Base-by-base conservation (phyloP, 2,797 vertebrate genomes). In the Trichosurus vulpecula region DNA sequence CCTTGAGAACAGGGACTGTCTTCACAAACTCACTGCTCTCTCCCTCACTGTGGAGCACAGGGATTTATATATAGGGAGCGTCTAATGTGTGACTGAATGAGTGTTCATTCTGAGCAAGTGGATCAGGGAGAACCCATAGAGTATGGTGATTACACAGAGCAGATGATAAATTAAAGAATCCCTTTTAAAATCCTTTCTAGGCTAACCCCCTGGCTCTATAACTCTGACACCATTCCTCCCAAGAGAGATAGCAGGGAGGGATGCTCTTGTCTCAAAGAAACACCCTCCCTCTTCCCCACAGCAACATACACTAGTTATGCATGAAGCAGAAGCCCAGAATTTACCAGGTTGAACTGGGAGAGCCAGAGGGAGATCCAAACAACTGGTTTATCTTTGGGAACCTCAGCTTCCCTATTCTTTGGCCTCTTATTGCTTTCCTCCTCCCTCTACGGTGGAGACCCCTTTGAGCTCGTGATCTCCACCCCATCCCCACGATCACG, bases 121-220 rank as follows among this genome's bases (percentile, higher is more conserved):
- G n/a, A 47, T 11, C 41, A 27, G 22, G 22, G 74, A 74, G 41
- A 47, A 25, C 8, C 74, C 74, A 41, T 81, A 47, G 2, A 47
- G 41, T 25, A 25, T 1, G 25, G 3, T 4, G 25, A 87, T 2
- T 9, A 2, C 22, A 19, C 3, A 1, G 35, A 41, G n/a, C 19
- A 81, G n/a, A 81, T 3, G 9, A 41, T 9, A 47, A 81, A 25
- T 41, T 22, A 81, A 81, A 10, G n/a, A 13, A 74, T 51, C 10
- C 74, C 22, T 51, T 74, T 19, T 6, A 19, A n/a, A 14, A 14
- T 41, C 14, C 27, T 14, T 74, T 47, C 41, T 87, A 27, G 74
- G 41, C 22, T 47, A 27, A 11, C 35, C 8, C 6, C 3, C 19
- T 74, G n/a, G 25, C 19, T 41, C n/a, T 47, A 3, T 66, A 22